Evolutionary conservation across 2,888 invertebrate species (phyloP), one percentile per base, ranked within the genome.

Genomic region (Drosophila demipolita): DNA sequence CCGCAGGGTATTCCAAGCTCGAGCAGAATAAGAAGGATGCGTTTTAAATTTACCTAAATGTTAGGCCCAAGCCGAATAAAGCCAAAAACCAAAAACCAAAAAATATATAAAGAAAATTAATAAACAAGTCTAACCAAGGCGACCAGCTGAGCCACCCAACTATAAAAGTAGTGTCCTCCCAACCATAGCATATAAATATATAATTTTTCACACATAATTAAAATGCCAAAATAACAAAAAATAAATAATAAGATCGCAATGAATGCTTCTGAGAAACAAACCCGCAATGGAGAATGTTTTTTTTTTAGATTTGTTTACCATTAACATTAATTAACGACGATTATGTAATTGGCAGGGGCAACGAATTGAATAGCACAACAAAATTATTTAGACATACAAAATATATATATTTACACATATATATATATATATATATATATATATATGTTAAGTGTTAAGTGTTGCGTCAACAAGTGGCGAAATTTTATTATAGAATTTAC

Each of bases 281-380:
- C 29, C 54, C 57, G 20, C 17, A 60, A 48, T 45, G 54, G 35
- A 20, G 60, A 68, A 57, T 52, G 32, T 23, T 61, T 72, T 88
- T 85, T 85, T 85, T 85, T 83, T 72, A 68, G 64, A 80, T 86
- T 81, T 85, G 83, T 85, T 88, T 86, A 86, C 77, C 73, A 79
- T 79, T 79, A 88, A 78, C 65, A 61, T 82, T 82, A 85, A 79
- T 59, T 57, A 71, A 53, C 33, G 64, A 55, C 48, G 40, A 68
- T 45, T 42, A 45, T 20, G 38, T 48, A 45, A 65, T 42, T 23
- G 45, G 17, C 17, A 6, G 26, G 60, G 35, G 23, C n/a, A 61
- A 54, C 12, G 45, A 67, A 50, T 32, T 50, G 20, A 57, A 40
- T 29, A 29, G 29, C 17, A 54, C 17, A 66, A 15, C 26, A 35